Evolutionary conservation across 2,888 invertebrate genomes (phyloP), one percentile per base, ranked within the genome.

Genomic region (Entomobrya multifasciata): DNA sequence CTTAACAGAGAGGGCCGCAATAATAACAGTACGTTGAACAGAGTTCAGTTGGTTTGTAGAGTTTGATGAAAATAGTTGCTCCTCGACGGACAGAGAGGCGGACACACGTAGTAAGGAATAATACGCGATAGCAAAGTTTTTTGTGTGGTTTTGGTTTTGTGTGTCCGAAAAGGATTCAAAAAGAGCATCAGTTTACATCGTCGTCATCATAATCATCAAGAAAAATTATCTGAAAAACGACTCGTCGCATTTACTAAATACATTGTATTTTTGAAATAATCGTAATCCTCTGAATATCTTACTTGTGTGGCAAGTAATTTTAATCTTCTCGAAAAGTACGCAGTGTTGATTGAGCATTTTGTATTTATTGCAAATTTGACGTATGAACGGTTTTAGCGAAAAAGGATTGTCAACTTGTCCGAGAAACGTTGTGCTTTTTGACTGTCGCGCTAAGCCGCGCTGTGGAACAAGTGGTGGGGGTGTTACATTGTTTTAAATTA

Each of bases 31-130:
- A 22, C 44, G 47, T 65, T 44, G 44, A 67, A 10, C 27, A 36
- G 72, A 52, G 72, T 52, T 74, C 72, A 74, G 72, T 74, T 74
- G 72, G 27, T 74, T 30, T 52, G 72, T 17, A 74, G 72, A 74
- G 52, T 25, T 74, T 52, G 52, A 74, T 30, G 41, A 22, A 67
- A 20, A 67, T 44, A 67, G 74, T 74, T 30, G 55, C 17, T 52
- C 20, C 11, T 6, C 30, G 74, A 74, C 25, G 44, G 22, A 20
- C 30, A 30, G 49, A 49, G 30, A 44, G 41, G 44, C 13, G 27
- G 20, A 47, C 70, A 47, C 41, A 41, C 0, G 10, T 10, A 20
- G 41, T 41, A 70, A 70, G 70, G n/a, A 10, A 17, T 22, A 30
- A 20, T 41, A 27, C 10, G 67, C 22, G n/a, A n/a, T n/a, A n/a